Base-by-base conservation (phyloP, 2,888 invertebrate species). In the Rugalucina vietnamica region DNA sequence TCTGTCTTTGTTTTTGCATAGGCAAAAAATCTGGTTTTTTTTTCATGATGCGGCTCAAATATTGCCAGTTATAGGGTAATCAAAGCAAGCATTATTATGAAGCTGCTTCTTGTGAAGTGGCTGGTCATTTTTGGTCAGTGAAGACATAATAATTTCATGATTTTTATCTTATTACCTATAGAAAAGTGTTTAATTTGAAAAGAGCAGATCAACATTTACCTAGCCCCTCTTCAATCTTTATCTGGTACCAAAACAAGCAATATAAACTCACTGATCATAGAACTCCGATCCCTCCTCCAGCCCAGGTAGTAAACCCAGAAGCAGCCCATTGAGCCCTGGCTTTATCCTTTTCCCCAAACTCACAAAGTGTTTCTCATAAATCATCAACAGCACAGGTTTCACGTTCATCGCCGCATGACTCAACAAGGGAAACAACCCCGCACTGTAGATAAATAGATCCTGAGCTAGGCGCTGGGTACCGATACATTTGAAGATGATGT, bases 371-470 rank as follows among this genome's bases (percentile, higher is more conserved):
- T 93, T 97, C 95, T 98, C 98, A 94, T 98, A 98, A 76, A 98
- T 96, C 69, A 96, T 96, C 87, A 98, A 95, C 81, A 98, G 95
- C 1, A 97, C 96, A 8, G 97, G 97, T 91, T 98, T 96, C 37
- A 98, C 98, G 95, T 97, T 97, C 97, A 98, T 98, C 27, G 98
- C 98, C 73, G 98, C 98, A 95, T 98, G 97, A 43, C 97, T 97
- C 90, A 98, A 96, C 54, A 98, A 95, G n/a, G 98, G 98, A 95
- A 98, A 98, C 49, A 98, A 96, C 18, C 98, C 98, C 95, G 95
- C 94, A 72, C 95, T 96, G 91, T 97, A 98, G 90, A 97, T 97
- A 94, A 98, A 98, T 79, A 98, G 95, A 93, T 98, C 98, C 91
- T 97, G 97, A 77, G 97, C 97, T 81, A 98, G 95, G 27, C 95